phyloP scores from a whole-genome alignment of 2,113 vertebrate species.

The Pyxicephalus adspersus region DNA sequence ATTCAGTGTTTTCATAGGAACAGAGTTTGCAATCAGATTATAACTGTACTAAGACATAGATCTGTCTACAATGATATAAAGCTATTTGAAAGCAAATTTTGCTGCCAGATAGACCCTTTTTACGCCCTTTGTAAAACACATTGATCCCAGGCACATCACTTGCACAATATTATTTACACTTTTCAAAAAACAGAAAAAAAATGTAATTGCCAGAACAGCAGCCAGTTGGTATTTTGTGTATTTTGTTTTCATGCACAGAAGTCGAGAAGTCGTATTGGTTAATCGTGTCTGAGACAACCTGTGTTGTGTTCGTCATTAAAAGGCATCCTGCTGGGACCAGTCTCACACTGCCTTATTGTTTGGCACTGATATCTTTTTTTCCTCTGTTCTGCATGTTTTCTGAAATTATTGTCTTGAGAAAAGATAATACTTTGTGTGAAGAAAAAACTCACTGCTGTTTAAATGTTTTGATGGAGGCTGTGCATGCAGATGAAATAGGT shows the following conservation, averaged over 20 bases:
- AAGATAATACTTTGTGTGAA: slow-evolving; percentile 42
- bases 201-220: neutral
- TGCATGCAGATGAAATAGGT: slow-evolving; percentile 32
- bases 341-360: slow-evolving; percentile 22
- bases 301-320: slow-evolving; percentile 38
- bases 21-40: no score
- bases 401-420: slow-evolving; percentile 48
- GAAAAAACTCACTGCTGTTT: slow-evolving; percentile 42
- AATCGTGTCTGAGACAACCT: slow-evolving; percentile 17
- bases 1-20: no score
- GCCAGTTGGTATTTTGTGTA: slow-evolving; percentile 1
- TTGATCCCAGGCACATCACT: neutral
- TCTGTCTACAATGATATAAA: no score
- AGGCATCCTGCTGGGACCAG: slow-evolving; percentile 41
- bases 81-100: no score
- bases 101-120: no score
- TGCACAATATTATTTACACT: neutral
- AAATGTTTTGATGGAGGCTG: slow-evolving; percentile 27
- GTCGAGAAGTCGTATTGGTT: slow-evolving; percentile 19
- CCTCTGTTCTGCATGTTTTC: slow-evolving; percentile 20
- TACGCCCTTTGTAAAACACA: no score
- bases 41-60: no score
- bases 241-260: slow-evolving; percentile 23
- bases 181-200: neutral
- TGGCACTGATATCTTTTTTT: slow-evolving; percentile 1